A percentile compares a stretch with the other conserved stretches of the same genome.
These are phyloP conservation scores for Onthophagus sagittarius DNA, from an alignment of 2,888 invertebrate species.

Conservation along the genomic window DNA sequence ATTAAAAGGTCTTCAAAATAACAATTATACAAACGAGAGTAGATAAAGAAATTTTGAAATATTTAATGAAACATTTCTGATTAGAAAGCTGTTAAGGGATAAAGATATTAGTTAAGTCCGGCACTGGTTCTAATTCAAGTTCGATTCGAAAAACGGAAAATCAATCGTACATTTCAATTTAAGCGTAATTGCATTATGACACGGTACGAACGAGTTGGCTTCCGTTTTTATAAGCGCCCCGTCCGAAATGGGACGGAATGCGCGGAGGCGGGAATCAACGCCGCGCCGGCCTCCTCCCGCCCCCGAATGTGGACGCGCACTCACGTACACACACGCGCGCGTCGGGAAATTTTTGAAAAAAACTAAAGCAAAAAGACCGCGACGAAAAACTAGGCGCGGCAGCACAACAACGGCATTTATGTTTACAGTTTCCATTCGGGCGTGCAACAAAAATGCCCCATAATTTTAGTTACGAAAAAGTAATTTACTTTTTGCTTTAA, in stretches of 20 bases:
- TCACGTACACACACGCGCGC: background rate
- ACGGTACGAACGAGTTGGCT: conserved; percentile 11
- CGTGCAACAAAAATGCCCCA: conserved; percentile 11
- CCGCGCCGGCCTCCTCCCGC: background rate
- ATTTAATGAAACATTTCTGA: no score
- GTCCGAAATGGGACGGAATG: conserved; percentile 8
- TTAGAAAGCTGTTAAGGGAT: no score
- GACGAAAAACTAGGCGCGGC: conserved; percentile 11
- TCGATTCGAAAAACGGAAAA: conserved; percentile 17
- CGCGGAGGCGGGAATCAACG: conserved; percentile 4
- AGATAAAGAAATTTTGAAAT: no score
- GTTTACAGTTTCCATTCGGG: conserved; percentile 13
- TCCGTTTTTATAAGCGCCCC: conserved; percentile 11
- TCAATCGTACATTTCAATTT: conserved; percentile 20
- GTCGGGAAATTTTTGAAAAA: background rate
- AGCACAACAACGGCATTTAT: conserved; percentile 9
- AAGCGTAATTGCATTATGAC: conserved; percentile 17
- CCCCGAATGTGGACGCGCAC: background rate
- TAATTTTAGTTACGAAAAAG: conserved; percentile 14
- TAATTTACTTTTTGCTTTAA: conserved; percentile 13
- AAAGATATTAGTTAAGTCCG: background rate
- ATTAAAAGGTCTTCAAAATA: no score
- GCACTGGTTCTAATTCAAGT: conserved; percentile 4
- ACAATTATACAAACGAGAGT: no score
- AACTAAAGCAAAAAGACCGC: background rate